Base-by-base conservation (phyloP, 2,888 invertebrate genomes). In the Calliopum simillimum region DNA sequence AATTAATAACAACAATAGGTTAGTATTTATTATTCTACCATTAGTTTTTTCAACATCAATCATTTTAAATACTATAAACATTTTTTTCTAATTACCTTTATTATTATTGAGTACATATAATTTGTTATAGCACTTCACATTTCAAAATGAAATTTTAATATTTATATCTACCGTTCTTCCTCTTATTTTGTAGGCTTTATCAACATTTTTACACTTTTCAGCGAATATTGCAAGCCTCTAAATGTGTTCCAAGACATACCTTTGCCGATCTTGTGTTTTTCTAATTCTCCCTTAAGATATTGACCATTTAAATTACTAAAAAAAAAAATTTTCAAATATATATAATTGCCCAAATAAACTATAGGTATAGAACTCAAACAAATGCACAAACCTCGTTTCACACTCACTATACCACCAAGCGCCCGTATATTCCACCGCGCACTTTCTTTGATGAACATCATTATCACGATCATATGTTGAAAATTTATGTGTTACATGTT, bases 401-500 rank as follows among this genome's bases (percentile, higher is more conserved):
- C 64, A 51, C 14, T 49, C n/a, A 16, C n/a, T 75, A 61, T 75
- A 80, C 80, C 81, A 80, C 80, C 80, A 80, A 55, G 76, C 80
- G 0, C 79, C 79, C 0, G 73, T n/a, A 49, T 80, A 80, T 0
- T 63, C 71, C 3, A 71, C 46, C 5, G 80, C 80, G 55, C 80
- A 80, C 49, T 79, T 80, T 44, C 75, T 77, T 0, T 71, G 77
- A 63, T 78, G 78, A 19, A 77, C 79, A 19, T 80, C 80, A 53
- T 80, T 80, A 44, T 80, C 79, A 69, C 78, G 77, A 44, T 80
- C 80, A 11, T 2, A 73, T 13, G 79, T 79, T 41, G 79, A 80
- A 33, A 79, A 79, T 64, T 79, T 79, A 19, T 77, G 79, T 67
- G 77, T 79, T 3, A 73, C 62, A 66, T 79, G 79, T 46, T 78